These are phyloP conservation scores for Azemiops feae DNA, from an alignment of 2,113 vertebrate genomes.

Conservation along the genomic window DNA sequence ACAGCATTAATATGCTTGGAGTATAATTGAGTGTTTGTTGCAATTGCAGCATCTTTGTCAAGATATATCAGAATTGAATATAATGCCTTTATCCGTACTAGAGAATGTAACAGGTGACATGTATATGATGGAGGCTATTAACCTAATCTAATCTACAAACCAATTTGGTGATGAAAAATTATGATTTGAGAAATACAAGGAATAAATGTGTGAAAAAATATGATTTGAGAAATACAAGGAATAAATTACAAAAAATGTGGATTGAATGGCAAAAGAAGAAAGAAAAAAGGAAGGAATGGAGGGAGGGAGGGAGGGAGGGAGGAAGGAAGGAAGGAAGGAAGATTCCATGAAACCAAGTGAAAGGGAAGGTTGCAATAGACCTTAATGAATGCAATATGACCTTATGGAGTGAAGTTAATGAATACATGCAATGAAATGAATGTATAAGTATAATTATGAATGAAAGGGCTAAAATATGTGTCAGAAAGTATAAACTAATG, in stretches of 20 bases:
- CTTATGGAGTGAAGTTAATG: background rate
- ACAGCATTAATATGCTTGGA: background rate
- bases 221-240: too few relatives aligned
- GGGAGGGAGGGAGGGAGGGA: too few relatives aligned
- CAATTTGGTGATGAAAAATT: background rate
- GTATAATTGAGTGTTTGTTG: background rate
- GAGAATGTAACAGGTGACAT: background rate
- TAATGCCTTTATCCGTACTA: background rate
- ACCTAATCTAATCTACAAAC: background rate
- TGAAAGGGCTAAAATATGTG: background rate
- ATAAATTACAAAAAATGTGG: too few relatives aligned
- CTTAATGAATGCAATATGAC: background rate
- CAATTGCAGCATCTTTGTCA: background rate
- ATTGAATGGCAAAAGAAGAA: too few relatives aligned
- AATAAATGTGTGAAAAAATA: too few relatives aligned
- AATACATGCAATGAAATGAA: background rate
- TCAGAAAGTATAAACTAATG: background rate
- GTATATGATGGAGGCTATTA: background rate
- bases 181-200: background rate
- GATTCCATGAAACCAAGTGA: background rate
- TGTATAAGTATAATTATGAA: background rate
- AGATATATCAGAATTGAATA: background rate
- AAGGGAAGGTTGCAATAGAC: background rate
- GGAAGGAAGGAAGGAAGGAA: too few relatives aligned
- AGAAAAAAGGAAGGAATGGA: background rate